Base-by-base conservation (phyloP, 1,140 invertebrate genomes). In the Drosophila parabipectinata region DNA sequence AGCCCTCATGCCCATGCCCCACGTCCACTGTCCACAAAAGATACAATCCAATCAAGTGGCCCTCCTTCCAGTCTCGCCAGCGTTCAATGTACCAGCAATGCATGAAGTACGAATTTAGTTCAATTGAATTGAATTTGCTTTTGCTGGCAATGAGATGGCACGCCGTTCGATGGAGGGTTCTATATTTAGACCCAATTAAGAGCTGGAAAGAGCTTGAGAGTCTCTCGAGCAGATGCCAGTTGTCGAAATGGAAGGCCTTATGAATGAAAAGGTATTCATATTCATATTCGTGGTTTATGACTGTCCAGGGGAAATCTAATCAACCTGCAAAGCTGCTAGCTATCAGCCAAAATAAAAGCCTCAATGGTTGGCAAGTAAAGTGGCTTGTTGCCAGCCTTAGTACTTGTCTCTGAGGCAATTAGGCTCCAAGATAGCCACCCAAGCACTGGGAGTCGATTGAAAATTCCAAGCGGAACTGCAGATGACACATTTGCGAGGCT, bases 151-250 rank as follows among this genome's bases (percentile, higher is more conserved):
- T 56, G 39, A 74, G 68, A 41, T 50, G 53, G 55, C 58, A 57
- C 52, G 61, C 41, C 59, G 62, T 69, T 83, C 71, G 67, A 71
- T 75, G 57, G 67, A 78, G 48, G 72, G 56, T 77, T 71, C 79
- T 87, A 87, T 87, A 83, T 87, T 83, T 87, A 88, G 83, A 88
- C 34, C 51, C 83, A 87, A 88, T 87, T 83, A 87, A 83, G 82
- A 72, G 45, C 8, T 32, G 39, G 32, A 30, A 62, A 37, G 51
- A 18, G 18, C 18, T 18, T 1, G 18, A 18, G 18, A 56, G 55
- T 53, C 47, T 39, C 37, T 57, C 34, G 24, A 60, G 32, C 52
- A 26, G 73, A 63, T 60, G 61, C 61, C 82, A 87, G 87, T 82
- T 82, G 74, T 48, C 82, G 37, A 71, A 71, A 53, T 24, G 47